phyloP scores from a whole-genome alignment of 2,797 vertebrate genomes.

The Gadopsis marmoratus region DNA sequence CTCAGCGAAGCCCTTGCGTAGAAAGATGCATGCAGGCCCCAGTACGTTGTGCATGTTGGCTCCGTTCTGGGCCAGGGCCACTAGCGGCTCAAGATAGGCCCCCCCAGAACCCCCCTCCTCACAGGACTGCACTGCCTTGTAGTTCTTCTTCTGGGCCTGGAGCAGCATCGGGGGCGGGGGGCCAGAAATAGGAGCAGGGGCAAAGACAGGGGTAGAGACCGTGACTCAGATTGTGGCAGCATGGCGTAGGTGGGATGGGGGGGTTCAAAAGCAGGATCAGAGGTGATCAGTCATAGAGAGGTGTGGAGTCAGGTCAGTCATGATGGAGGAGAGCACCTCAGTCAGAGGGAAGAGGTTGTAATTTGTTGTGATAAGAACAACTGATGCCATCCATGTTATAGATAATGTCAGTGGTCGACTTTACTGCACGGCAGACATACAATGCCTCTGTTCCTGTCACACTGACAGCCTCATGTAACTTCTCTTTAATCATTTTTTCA shows the following conservation, averaged over 20 bases:
- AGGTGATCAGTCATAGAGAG: constrained; percentile 50
- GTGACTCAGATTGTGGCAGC: constrained; percentile 71
- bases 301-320: constrained; percentile 60
- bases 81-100: constrained; percentile 90
- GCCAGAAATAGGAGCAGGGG: constrained; percentile 58
- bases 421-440: constrained; percentile 1
- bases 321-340: constrained; percentile 39
- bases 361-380: constrained; percentile 56
- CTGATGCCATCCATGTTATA: constrained; percentile 53
- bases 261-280: constrained; percentile 29
- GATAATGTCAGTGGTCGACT: neutral
- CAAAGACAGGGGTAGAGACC: constrained; percentile 76
- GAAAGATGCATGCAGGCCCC: constrained; percentile 99
- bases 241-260: constrained; percentile 47
- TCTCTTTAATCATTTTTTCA: neutral
- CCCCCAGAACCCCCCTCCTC: constrained; percentile 90
- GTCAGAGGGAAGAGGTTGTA: constrained; percentile 42
- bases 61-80: constrained; percentile 95
- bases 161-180: constrained; percentile 75
- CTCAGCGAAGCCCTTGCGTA: constrained; percentile 99
- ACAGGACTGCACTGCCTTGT: constrained; percentile 92
- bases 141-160: constrained; percentile 95
- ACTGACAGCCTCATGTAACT: constrained; percentile 8
- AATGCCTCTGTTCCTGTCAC: constrained; percentile 17
- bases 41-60: constrained; percentile 97